These are phyloP conservation scores for Zaprionus inermis DNA, from an alignment of 1,140 invertebrate species.

Conservation along the genomic window DNA sequence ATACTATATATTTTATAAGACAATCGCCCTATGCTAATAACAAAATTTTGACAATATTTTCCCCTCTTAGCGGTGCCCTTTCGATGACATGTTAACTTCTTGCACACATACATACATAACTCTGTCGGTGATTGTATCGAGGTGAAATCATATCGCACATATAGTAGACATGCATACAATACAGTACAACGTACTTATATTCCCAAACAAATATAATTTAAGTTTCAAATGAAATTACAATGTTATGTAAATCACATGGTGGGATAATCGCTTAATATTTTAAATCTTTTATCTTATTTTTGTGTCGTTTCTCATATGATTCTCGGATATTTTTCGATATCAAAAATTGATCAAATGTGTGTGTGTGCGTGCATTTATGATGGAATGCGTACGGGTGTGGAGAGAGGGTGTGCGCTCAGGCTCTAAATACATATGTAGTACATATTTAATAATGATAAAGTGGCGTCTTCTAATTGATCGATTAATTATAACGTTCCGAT, in stretches of 20 bases:
- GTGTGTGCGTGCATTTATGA: neutral
- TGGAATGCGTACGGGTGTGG: neutral
- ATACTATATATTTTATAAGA: conserved; percentile 1
- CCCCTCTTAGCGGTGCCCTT: too few relatives aligned
- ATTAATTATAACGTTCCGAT: conserved; percentile 33
- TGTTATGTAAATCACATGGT: conserved; percentile 68
- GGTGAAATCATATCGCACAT: conserved; percentile 1
- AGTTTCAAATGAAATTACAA: conserved; percentile 1
- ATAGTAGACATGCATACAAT: neutral
- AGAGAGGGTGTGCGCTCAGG: conserved; percentile 24
- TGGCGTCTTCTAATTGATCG: conserved; percentile 66
- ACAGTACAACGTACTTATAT: neutral
- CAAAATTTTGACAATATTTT: neutral
- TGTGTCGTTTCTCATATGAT: conserved; percentile 17
- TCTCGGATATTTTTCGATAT: conserved; percentile 10
- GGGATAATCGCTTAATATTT: conserved; percentile 77
- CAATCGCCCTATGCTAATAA: neutral
- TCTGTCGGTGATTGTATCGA: neutral
- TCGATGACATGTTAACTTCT: too few relatives aligned
- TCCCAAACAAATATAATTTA: neutral
- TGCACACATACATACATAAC: too few relatives aligned
- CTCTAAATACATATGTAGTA: conserved; percentile 16
- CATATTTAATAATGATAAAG: conserved; percentile 10
- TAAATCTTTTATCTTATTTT: conserved; percentile 27
- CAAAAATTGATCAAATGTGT: conserved; percentile 18